Conservation (phyloP, 64 coral and sea anemone species). For the Actinia equina region DNA sequence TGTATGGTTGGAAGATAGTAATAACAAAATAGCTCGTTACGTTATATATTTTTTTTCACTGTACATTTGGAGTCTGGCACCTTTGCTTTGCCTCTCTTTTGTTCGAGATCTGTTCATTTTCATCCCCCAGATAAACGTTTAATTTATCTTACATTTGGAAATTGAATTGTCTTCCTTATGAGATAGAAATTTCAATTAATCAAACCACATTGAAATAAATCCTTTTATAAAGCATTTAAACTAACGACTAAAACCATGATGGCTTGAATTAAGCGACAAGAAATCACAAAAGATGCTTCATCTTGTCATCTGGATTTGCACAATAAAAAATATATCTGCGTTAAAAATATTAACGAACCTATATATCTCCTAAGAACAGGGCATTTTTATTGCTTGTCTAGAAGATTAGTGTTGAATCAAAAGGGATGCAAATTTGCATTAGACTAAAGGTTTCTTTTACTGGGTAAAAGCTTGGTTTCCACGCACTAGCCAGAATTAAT, state of each 20-base stretch:
- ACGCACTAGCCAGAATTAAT: neutral
- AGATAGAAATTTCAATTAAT: neutral
- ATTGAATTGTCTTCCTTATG: neutral
- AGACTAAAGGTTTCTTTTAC: neutral
- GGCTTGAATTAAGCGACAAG: neutral
- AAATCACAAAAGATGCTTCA: neutral
- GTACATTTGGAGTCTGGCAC: neutral
- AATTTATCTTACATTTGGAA: neutral
- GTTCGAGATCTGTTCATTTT: constrained; percentile 1
- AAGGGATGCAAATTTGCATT: neutral
- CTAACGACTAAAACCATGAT: neutral
- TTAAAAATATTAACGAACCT: neutral
- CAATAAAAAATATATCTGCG: neutral
- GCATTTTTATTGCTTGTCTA: neutral
- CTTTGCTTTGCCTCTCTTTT: neutral
- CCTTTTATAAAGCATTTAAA: neutral
- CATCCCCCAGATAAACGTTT: neutral
- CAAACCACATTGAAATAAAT: neutral
- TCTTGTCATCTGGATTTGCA: neutral
- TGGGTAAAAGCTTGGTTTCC: neutral
- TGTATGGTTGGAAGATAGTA: neutral
- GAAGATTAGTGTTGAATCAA: neutral
- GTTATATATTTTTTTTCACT: neutral
- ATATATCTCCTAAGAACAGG: neutral
- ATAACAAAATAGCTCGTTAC: neutral